Evolutionary conservation across 2,113 vertebrate species (phyloP).

Genomic region (Ascaphus truei): DNA sequence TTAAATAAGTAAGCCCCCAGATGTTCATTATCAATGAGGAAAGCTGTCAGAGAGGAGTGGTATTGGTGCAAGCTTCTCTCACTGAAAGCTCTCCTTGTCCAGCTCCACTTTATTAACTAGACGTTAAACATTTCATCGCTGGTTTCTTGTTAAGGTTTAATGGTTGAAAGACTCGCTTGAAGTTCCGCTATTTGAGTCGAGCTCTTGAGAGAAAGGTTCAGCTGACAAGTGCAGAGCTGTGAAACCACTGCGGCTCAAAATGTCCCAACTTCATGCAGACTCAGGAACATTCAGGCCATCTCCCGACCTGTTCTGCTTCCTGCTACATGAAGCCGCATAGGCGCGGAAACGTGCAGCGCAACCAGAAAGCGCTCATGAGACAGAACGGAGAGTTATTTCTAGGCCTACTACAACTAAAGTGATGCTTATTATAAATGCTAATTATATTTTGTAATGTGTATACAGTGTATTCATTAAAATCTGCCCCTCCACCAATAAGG

Average conservation of each 20-base stretch:
- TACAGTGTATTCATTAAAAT: too few relatives aligned
- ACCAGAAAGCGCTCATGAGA: too few relatives aligned
- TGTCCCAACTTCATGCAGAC: not conserved
- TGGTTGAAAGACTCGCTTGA: conserved; percentile 29
- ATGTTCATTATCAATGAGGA: conserved; percentile 38
- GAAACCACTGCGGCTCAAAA: conserved; percentile 4
- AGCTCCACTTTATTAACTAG: conserved; percentile 20
- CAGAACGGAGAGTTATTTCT: too few relatives aligned
- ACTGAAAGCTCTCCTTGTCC: conserved; percentile 10
- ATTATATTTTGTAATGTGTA: too few relatives aligned
- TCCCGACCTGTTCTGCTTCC: not conserved
- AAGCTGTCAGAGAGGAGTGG: conserved; percentile 30
- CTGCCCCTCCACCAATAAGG: too few relatives aligned
- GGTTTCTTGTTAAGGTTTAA: conserved; percentile 26
- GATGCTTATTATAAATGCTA: too few relatives aligned
- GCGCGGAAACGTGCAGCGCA: too few relatives aligned
- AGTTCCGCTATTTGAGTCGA: conserved; percentile 8
- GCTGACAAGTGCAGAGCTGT: conserved; percentile 15
- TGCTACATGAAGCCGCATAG: too few relatives aligned
- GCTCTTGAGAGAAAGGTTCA: conserved; percentile 21
- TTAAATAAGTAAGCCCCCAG: conserved; percentile 37
- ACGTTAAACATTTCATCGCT: conserved; percentile 28
- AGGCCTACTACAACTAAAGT: too few relatives aligned
- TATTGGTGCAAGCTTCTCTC: conserved; percentile 32
- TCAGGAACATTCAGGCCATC: not conserved